Base-by-base conservation (phyloP, 2,113 vertebrate species). In the Motacilla alba region DNA sequence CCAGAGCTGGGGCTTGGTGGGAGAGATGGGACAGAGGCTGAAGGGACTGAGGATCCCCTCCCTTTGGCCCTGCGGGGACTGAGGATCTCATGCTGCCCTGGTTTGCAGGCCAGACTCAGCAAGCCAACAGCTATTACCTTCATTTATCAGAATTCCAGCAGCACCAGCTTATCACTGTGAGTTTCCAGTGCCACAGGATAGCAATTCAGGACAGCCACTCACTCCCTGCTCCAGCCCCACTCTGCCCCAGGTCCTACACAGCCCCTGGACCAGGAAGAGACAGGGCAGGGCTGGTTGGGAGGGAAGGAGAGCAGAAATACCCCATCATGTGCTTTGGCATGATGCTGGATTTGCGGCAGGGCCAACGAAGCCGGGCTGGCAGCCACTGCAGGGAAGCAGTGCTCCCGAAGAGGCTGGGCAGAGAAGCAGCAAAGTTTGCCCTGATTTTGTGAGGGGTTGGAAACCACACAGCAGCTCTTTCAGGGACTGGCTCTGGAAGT, bases 381-480 rank as follows among this genome's bases (percentile, higher is more conserved):
- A 89, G 7, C 56, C 47, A 17, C 19, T 53, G 56, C 58, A 83
- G 92, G 60, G 43, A 83, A 90, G 39, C 62, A 56, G 63, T 26
- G 16, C 59, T 59, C 79, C 53, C 2, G 0, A 74, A 68, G 84
- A 91, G 44, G 62, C 62, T 2, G 10, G 64, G 63, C 47, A 86
- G 66, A 69, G 83, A 83, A 13, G 83, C 87, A 89, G 62, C 22
- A 80, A 83, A 96, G 94, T 89, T 92, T 91, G 90, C 59, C 52
- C 91, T 86, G 63, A 62, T 95, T 96, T n/a, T 92, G 59, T 63
- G 80, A 85, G 55, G 35, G 74, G 49, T 33, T 97, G 96, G 93
- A 95, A 94, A 88, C 60, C 74, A 90, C 86, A 95, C 92, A 96
- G 93, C 79, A 69, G 92, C 55, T 95, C 93, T 95, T 96, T 96